A percentile compares a stretch with the other conserved stretches of the same genome.
These are phyloP conservation scores for Sphyrna mokarran DNA, from an alignment of 2,113 vertebrate species.

Conservation along the genomic window DNA sequence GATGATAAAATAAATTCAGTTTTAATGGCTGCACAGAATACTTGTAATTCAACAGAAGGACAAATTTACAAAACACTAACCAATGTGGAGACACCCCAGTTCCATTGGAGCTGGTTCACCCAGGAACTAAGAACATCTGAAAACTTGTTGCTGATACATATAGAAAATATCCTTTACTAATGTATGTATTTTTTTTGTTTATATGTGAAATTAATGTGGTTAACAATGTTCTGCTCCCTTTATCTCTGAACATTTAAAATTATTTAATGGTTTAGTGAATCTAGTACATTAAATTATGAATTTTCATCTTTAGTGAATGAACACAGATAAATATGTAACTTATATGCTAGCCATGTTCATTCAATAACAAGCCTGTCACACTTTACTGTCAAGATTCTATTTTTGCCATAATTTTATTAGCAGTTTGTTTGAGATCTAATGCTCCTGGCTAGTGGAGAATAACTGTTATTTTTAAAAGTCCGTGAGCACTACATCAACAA, in stretches of 20 bases:
- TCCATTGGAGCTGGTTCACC: background rate
- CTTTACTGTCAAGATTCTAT: constrained; percentile 8
- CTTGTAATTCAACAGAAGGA: background rate
- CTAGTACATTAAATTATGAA: background rate
- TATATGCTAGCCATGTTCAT: background rate
- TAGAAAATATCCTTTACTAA: background rate
- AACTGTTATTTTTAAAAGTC: constrained; percentile 27
- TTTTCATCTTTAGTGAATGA: background rate
- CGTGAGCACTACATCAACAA: background rate
- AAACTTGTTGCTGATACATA: background rate
- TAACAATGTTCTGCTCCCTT: background rate
- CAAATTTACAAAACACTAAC: background rate
- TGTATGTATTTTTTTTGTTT: background rate
- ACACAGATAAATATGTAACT: background rate
- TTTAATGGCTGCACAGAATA: background rate
- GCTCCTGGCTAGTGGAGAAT: background rate
- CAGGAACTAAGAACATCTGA: background rate
- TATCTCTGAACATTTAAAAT: background rate
- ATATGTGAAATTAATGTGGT: background rate
- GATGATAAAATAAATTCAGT: background rate
- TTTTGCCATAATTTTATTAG: background rate
- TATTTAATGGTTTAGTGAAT: background rate
- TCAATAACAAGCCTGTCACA: background rate
- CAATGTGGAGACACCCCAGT: background rate
- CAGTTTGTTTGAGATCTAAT: constrained; percentile 1